Conservation (phyloP, 2,888 invertebrate species). For the Caenorhabditis parvicauda region DNA sequence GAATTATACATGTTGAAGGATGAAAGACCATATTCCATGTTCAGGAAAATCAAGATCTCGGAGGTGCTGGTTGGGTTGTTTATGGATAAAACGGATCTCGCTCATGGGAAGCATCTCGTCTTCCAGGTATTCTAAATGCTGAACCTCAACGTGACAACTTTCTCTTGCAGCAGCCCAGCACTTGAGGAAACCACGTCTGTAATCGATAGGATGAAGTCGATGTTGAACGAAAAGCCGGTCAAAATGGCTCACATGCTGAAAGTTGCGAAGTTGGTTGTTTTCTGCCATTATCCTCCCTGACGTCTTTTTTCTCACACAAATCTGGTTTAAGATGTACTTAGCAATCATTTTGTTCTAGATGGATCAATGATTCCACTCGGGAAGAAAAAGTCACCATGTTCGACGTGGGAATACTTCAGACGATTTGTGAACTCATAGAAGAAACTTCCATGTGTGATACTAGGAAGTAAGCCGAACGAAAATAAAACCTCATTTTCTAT, state of each 20-base stretch:
- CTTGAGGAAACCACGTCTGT: conserved; percentile 40
- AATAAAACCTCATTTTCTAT: too few species aligned
- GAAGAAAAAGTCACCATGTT: conserved; percentile 44
- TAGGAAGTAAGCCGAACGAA: too few species aligned
- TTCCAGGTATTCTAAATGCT: background rate
- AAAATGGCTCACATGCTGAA: conserved; percentile 52
- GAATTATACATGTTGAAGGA: too few species aligned
- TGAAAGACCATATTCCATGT: too few species aligned
- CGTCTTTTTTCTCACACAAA: background rate
- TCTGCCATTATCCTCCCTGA: too few species aligned
- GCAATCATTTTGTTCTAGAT: conserved; percentile 18
- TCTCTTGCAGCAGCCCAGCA: conserved; percentile 30
- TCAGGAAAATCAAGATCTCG: conserved; percentile 23
- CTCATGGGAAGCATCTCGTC: too few species aligned
- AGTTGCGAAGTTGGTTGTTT: conserved; percentile 40
- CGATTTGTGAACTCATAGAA: conserved; percentile 46
- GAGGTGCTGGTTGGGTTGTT: conserved; percentile 29
- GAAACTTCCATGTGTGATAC: conserved; percentile 39
- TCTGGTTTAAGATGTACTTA: background rate
- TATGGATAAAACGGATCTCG: conserved; percentile 25
- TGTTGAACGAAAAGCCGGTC: conserved; percentile 47
- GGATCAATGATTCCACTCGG: conserved; percentile 42
- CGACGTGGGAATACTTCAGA: conserved; percentile 46
- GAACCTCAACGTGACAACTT: background rate
- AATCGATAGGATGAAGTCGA: conserved; percentile 26